phyloP scores from a whole-genome alignment of 2,797 vertebrate genomes.

The Balearica regulorum region DNA sequence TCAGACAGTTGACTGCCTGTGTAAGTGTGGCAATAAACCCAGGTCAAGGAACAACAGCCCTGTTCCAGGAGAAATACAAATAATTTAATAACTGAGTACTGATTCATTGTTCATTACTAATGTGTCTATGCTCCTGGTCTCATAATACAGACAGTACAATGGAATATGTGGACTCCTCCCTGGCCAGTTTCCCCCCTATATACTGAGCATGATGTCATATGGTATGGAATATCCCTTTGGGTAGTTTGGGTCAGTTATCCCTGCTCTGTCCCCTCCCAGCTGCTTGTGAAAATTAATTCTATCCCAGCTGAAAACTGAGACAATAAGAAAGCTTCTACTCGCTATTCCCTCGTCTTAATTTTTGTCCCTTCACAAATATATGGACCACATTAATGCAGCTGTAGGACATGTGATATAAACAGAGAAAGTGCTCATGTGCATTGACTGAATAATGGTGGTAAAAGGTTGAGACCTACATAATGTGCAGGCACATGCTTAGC shows the following conservation, averaged over 20 bases:
- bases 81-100: conserved; percentile 4
- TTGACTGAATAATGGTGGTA: neutral
- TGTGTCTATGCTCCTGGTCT: neutral
- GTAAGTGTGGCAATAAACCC: neutral
- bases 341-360: neutral
- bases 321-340: neutral
- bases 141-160: neutral
- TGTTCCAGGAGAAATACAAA: neutral
- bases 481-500: neutral
- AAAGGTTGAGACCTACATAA: neutral
- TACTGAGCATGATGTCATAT: too few relatives aligned
- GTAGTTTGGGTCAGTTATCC: too few relatives aligned
- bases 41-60: neutral
- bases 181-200: too few relatives aligned
- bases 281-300: too few relatives aligned
- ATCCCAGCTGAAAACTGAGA: too few relatives aligned
- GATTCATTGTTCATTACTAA: neutral
- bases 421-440: neutral
- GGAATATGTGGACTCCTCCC: neutral
- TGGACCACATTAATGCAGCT: neutral
- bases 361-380: neutral
- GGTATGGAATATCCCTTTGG: too few relatives aligned
- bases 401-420: neutral
- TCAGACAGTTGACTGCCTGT: neutral
- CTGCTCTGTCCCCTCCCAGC: too few relatives aligned